A percentile compares a stretch with the other conserved stretches of the same genome.
phyloP scores from a whole-genome alignment of 2,888 invertebrate genomes.

The Torymus auratus region DNA sequence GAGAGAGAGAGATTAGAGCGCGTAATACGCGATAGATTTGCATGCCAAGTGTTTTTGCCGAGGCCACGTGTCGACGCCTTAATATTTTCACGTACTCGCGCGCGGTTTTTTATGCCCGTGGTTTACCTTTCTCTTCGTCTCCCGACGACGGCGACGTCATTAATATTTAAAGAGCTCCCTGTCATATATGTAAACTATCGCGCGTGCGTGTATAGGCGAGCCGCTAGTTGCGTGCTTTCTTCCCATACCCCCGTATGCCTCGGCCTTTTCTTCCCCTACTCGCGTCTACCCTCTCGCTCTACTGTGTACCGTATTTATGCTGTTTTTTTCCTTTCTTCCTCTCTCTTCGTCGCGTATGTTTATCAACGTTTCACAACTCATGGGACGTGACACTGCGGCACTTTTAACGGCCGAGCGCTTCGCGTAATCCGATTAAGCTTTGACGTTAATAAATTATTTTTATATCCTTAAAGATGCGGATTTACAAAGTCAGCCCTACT shows the following conservation, averaged over 20 bases:
- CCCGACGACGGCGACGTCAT: not conserved
- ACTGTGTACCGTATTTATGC: not conserved
- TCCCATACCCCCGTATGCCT: not conserved
- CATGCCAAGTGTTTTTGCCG: too few relatives aligned
- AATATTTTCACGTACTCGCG: not conserved
- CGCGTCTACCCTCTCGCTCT: not conserved
- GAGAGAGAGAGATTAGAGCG: too few relatives aligned
- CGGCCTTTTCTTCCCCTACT: not conserved
- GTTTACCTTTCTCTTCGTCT: too few relatives aligned
- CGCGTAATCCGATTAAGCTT: slow-evolving; percentile 55
- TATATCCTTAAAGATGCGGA: slow-evolving; percentile 46
- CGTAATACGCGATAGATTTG: too few relatives aligned
- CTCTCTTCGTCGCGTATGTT: slow-evolving; percentile 51
- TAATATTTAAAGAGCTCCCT: slow-evolving; percentile 32
- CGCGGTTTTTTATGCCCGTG: not conserved
- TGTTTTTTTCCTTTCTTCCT: not conserved
- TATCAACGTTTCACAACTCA: slow-evolving; percentile 65
- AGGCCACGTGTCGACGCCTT: too few relatives aligned
- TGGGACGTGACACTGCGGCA: slow-evolving; percentile 67
- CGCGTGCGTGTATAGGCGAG: not conserved
- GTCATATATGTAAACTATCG: slow-evolving; percentile 6
- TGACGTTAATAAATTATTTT: slow-evolving; percentile 56
- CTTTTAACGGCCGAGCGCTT: slow-evolving; percentile 64
- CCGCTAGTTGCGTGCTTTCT: slow-evolving; percentile 22
- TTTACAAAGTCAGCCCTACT: slow-evolving; percentile 46